A percentile compares a stretch with the other conserved stretches of the same genome.
Evolutionary conservation across 1,140 invertebrate species (phyloP).

Genomic region (Drosophila ohnishii): DNA sequence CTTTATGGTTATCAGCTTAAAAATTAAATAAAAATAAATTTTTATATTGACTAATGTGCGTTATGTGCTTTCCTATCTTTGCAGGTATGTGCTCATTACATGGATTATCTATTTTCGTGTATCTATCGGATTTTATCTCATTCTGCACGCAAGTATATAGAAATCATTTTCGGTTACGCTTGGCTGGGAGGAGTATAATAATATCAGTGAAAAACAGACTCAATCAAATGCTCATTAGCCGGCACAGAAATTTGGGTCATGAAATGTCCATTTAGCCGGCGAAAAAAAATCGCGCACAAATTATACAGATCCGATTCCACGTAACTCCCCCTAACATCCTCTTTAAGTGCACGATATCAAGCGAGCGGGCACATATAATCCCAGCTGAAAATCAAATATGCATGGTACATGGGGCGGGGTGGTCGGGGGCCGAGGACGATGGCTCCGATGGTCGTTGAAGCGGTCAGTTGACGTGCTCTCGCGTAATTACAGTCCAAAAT

Average conservation of each 20-base stretch:
- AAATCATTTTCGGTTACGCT: slow-evolving; percentile 24
- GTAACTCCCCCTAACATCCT: slow-evolving; percentile 18
- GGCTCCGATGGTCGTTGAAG: slow-evolving; percentile 61
- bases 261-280: slow-evolving; percentile 55
- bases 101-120: slow-evolving; percentile 23
- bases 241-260: slow-evolving; percentile 63
- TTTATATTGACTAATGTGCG: neutral
- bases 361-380: slow-evolving; percentile 40
- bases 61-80: slow-evolving; percentile 32
- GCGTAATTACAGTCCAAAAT: slow-evolving; percentile 75
- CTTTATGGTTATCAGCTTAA: neutral
- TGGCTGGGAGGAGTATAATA: slow-evolving; percentile 11
- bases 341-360: slow-evolving; percentile 46
- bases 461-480: slow-evolving; percentile 71
- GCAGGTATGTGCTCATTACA: slow-evolving; percentile 55
- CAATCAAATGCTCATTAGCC: slow-evolving; percentile 59
- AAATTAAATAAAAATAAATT: slow-evolving; percentile 2
- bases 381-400: slow-evolving; percentile 63
- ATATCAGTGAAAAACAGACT: slow-evolving; percentile 33
- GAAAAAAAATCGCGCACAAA: slow-evolving; percentile 57
- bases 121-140: slow-evolving; percentile 14
- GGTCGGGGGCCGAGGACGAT: slow-evolving; percentile 24
- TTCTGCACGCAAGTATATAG: slow-evolving; percentile 59
- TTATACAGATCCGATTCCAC: slow-evolving; percentile 50
- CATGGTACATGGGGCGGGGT: slow-evolving; percentile 26